A percentile compares a stretch with the other conserved stretches of the same genome.
Evolutionary conservation across 1,140 invertebrate species (phyloP).

Genomic region (Dreissena polymorpha): DNA sequence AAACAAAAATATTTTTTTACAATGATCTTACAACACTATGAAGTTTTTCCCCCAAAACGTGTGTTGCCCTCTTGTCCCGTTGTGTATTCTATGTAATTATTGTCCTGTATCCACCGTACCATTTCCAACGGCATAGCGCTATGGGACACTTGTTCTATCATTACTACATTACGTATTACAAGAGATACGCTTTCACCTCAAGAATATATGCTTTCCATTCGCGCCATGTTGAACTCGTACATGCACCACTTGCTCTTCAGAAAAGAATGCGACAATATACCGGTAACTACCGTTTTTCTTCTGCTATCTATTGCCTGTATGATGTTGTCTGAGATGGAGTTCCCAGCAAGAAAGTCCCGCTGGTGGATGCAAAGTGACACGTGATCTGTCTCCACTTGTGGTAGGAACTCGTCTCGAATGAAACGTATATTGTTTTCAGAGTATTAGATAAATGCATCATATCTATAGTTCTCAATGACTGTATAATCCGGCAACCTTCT

Average conservation of each 20-base stretch:
- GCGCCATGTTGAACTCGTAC: slow-evolving; percentile 68
- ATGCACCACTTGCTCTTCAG: slow-evolving; percentile 85
- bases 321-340: slow-evolving; percentile 83
- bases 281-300: slow-evolving; percentile 83
- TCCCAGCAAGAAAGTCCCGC: slow-evolving; percentile 69
- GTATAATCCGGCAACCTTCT: not conserved
- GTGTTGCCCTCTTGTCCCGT: not conserved
- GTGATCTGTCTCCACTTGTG: slow-evolving; percentile 53
- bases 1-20: too few relatives aligned
- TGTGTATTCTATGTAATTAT: slow-evolving; percentile 38
- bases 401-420: slow-evolving; percentile 49
- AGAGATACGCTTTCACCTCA: not conserved
- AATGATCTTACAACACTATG: not conserved
- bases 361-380: slow-evolving; percentile 65
- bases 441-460: slow-evolving; percentile 67
- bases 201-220: slow-evolving; percentile 46
- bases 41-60: slow-evolving; percentile 27
- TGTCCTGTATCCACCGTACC: slow-evolving; percentile 19
- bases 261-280: slow-evolving; percentile 84
- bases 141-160: slow-evolving; percentile 16
- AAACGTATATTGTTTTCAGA: slow-evolving; percentile 54
- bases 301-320: slow-evolving; percentile 83
- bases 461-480: slow-evolving; percentile 32
- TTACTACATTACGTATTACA: slow-evolving; percentile 15
- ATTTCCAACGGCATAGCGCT: slow-evolving; percentile 24